phyloP scores from a whole-genome alignment of 2,113 vertebrate genomes.

The Sapajus apella region DNA sequence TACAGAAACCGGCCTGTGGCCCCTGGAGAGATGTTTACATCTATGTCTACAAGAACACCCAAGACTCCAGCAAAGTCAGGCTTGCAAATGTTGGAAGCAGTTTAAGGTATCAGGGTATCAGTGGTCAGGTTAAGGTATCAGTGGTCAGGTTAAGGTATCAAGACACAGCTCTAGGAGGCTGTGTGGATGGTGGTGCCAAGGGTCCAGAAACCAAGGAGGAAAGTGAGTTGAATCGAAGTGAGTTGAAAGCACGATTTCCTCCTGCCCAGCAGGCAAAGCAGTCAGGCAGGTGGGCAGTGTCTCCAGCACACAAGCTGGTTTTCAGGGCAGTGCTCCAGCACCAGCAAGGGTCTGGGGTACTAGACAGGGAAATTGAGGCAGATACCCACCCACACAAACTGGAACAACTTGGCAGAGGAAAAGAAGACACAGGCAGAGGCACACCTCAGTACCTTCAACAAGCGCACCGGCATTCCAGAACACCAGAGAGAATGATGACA shows the following conservation, averaged over 20 bases:
- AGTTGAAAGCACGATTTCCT: neutral
- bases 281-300: too few species aligned
- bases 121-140: rapidly evolving
- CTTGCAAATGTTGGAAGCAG: rapidly evolving
- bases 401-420: neutral
- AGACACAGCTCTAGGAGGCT: too few species aligned
- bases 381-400: neutral
- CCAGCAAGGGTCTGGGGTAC: neutral
- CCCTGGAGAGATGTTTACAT: rapidly evolving
- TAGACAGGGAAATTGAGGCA: neutral
- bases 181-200: rapidly evolving
- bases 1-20: too few species aligned
- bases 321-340: too few species aligned
- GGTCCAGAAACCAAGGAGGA: neutral
- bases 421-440: neutral
- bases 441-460: rapidly evolving
- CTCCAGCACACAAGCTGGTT: neutral
- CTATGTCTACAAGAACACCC: neutral
- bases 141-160: rapidly evolving
- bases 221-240: neutral
- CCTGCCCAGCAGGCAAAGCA: neutral
- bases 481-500: neutral
- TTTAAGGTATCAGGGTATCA: too few species aligned
- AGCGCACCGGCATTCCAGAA: neutral
- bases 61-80: neutral